Base-by-base conservation (phyloP, 64 coral and sea anemone genomes). In the Pocillopora verrucosa region DNA sequence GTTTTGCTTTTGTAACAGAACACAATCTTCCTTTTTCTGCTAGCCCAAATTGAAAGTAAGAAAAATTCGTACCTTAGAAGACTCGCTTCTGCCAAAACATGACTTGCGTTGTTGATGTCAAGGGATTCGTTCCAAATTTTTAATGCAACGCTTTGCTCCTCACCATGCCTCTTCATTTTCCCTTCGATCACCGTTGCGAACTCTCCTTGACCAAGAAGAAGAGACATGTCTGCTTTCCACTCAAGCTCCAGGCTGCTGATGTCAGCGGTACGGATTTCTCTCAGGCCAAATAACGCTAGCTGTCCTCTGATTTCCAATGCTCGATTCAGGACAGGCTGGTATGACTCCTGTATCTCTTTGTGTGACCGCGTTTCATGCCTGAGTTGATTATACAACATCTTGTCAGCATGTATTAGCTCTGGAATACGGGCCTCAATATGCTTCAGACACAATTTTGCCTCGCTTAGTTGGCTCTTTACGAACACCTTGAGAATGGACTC, bases 1-100 rank as follows among this genome's bases (percentile, higher is more conserved):
- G 30, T 30, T 30, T 30, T 30, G 30, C 30, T 30, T 30, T 30
- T 30, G 30, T 30, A 30, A 30, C 30, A 30, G 0, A 30, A 30
- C 30, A 30, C 30, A 30, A 30, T 30, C 30, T 30, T 30, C 30
- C 30, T 30, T 30, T 30, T 30, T 30, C 30, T 30, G 30, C 0
- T 30, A 30, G 30, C 30, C 30, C 30, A 30, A 51, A 4, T 51
- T 3, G 3, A 51, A 51, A 51, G 41, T 17, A 88, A 77, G 7
- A 58, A 88, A 61, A 36, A 16, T 34, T 45, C 64, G 19, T n/a
- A 91, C 89, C 67, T 91, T 79, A 72, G 22, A 84, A 83, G 69
- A 41, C 37, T 61, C 34, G 45, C 34, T 38, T 82, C 79, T 36
- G 34, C 79, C 79, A 65, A 64, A 16, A 82, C 17, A 0, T 65